Percentiles rank a stretch among this genome's conserved stretches.
Conservation (phyloP, 2,888 invertebrate genomes). For the Pediacus dermestoides region DNA sequence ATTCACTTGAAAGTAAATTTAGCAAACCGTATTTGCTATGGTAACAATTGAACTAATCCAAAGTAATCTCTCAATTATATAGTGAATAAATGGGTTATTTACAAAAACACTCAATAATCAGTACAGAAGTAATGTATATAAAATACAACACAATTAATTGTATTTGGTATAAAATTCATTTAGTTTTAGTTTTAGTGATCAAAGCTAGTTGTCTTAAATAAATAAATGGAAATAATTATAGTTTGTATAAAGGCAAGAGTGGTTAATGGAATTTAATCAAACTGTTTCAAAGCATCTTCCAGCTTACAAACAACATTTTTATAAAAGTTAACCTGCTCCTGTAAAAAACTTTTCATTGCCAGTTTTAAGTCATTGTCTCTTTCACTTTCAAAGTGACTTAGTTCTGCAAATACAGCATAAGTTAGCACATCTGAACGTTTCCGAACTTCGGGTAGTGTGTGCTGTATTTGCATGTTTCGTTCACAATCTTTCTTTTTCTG, state of each 20-base stretch:
- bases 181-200: too few relatives aligned
- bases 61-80: too few relatives aligned
- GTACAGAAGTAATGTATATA: too few relatives aligned
- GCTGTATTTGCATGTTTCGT: constrained; percentile 75
- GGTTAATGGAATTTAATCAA: constrained; percentile 27
- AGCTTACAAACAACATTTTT: constrained; percentile 75
- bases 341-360: constrained; percentile 81
- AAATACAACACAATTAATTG: too few relatives aligned
- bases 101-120: too few relatives aligned
- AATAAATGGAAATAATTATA: too few relatives aligned
- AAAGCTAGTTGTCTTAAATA: too few relatives aligned
- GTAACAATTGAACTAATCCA: too few relatives aligned
- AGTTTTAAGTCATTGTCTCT: constrained; percentile 80
- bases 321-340: constrained; percentile 89
- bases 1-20: too few relatives aligned
- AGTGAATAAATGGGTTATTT: too few relatives aligned
- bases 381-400: constrained; percentile 88
- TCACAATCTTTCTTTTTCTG: constrained; percentile 89
- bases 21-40: too few relatives aligned
- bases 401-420: constrained; percentile 90
- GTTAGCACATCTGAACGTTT: constrained; percentile 88
- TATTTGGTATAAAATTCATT: too few relatives aligned
- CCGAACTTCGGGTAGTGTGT: constrained; percentile 75
- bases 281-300: constrained; percentile 58
- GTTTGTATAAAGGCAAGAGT: constrained; percentile 3